These are phyloP conservation scores for Megalurothrips usitatus DNA, from an alignment of 2,888 invertebrate species.

Conservation along the genomic window DNA sequence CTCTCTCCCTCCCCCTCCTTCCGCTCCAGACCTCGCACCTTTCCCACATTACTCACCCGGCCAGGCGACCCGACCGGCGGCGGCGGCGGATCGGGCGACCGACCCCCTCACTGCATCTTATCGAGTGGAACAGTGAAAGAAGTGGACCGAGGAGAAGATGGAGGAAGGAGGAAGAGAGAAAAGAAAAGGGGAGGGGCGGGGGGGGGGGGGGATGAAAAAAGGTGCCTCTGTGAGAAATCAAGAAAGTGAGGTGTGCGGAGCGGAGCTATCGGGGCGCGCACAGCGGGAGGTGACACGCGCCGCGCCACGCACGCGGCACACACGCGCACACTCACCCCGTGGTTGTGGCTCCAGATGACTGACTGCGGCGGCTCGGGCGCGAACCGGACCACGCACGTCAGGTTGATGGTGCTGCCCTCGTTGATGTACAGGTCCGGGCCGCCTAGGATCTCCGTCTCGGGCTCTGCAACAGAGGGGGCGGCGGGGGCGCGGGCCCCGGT, in stretches of 20 bases:
- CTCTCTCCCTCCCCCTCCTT: not conserved
- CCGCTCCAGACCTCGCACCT: not conserved
- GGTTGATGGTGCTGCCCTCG: constrained; percentile 81
- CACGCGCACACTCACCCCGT: constrained; percentile 55
- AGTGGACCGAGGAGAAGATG: too few relatives aligned
- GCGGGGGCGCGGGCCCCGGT: not conserved
- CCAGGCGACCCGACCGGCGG: constrained; percentile 50
- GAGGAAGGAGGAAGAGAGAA: too few relatives aligned
- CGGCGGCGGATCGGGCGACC: constrained; percentile 56
- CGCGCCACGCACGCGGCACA: too few relatives aligned
- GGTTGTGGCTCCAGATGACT: constrained; percentile 79
- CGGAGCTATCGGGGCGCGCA: too few relatives aligned
- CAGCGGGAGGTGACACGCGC: too few relatives aligned
- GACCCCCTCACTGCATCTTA: too few relatives aligned
- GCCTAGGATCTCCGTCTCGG: constrained; percentile 74
- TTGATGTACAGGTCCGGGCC: constrained; percentile 80
- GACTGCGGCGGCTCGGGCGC: constrained; percentile 79
- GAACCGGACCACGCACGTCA: constrained; percentile 77
- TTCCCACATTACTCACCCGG: not conserved
- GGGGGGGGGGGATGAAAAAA: constrained; percentile 17
- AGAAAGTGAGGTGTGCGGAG: too few relatives aligned
- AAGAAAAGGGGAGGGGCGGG: constrained; percentile 13
- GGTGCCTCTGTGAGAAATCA: too few relatives aligned
- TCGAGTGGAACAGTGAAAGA: too few relatives aligned
- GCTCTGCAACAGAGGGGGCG: constrained; percentile 54